A percentile compares a stretch with the other conserved stretches of the same genome.
phyloP scores from a whole-genome alignment of 2,888 invertebrate genomes.

The Perdita meconis region DNA sequence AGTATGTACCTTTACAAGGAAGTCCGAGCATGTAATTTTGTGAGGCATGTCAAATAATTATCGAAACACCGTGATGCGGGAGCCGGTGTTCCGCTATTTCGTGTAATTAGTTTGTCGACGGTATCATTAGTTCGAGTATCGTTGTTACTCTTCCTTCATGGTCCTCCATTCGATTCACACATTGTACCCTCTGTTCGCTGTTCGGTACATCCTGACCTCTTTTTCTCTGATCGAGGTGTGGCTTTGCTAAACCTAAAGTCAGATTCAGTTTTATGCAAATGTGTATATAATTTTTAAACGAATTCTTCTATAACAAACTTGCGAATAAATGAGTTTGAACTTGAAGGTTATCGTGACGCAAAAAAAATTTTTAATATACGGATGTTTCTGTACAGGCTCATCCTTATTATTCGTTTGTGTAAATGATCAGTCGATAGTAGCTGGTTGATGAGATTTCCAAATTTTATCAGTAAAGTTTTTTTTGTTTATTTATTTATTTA shows the following conservation, averaged over 20 bases:
- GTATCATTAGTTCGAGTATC: slow-evolving; percentile 66
- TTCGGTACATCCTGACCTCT: slow-evolving; percentile 61
- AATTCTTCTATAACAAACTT: no score
- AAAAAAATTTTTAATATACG: no score
- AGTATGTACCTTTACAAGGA: slow-evolving; percentile 8
- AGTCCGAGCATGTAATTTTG: slow-evolving; percentile 23
- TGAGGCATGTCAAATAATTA: slow-evolving; percentile 39
- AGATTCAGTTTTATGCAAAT: not conserved
- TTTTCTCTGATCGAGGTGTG: slow-evolving; percentile 52
- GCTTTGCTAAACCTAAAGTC: slow-evolving; percentile 19
- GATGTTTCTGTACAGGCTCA: no score
- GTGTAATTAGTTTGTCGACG: slow-evolving; percentile 54
- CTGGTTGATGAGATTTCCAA: no score
- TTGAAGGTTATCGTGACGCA: no score
- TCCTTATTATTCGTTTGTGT: no score
- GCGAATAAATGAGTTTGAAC: no score
- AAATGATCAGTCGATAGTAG: no score
- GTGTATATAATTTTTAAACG: no score
- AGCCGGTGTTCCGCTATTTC: slow-evolving; percentile 53
- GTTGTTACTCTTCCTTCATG: slow-evolving; percentile 62
- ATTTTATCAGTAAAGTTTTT: no score
- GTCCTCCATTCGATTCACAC: slow-evolving; percentile 54
- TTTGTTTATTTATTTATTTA: no score
- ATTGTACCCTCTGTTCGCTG: slow-evolving; percentile 53
- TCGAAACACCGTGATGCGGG: slow-evolving; percentile 46